Percentiles rank a stretch among this genome's conserved stretches.
Conservation (phyloP, 2,113 vertebrate species). For the Myotis lucifugus region DNA sequence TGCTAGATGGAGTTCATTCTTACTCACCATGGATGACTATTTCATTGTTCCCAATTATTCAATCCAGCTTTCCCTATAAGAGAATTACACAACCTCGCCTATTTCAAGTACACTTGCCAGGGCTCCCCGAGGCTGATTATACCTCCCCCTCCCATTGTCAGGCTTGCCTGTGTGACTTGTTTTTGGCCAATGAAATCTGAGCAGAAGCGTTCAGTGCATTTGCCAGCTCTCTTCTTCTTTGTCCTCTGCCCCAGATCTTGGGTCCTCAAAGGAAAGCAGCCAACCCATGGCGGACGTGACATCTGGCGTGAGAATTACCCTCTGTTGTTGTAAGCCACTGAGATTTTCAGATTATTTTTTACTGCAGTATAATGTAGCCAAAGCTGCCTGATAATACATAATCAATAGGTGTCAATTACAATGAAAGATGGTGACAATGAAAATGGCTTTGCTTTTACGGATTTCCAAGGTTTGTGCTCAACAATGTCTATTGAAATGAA, state of each 20-base stretch:
- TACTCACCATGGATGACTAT: neutral
- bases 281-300: neutral
- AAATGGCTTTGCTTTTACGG: conserved; percentile 43
- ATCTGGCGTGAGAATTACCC: conserved; percentile 15
- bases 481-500: conserved; percentile 15
- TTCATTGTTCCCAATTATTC: neutral
- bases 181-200: conserved; percentile 16
- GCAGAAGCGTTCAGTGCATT: neutral
- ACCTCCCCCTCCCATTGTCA: conserved; percentile 13
- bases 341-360: conserved; percentile 41
- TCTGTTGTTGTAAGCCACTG: conserved; percentile 29
- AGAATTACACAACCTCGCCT: neutral
- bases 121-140: neutral
- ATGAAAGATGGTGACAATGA: conserved; percentile 4
- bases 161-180: neutral
- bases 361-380: neutral
- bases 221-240: conserved; percentile 17
- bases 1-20: neutral
- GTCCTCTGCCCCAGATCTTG: neutral
- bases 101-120: conserved; percentile 23
- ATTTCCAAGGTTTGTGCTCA: conserved; percentile 47
- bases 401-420: conserved; percentile 33
- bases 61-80: neutral
- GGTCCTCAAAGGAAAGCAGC: conserved; percentile 39
- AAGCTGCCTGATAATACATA: neutral